Evolutionary conservation across 2,797 vertebrate genomes (phyloP), one percentile per base, ranked within the genome.

Genomic region (Microhierax caerulescens): DNA sequence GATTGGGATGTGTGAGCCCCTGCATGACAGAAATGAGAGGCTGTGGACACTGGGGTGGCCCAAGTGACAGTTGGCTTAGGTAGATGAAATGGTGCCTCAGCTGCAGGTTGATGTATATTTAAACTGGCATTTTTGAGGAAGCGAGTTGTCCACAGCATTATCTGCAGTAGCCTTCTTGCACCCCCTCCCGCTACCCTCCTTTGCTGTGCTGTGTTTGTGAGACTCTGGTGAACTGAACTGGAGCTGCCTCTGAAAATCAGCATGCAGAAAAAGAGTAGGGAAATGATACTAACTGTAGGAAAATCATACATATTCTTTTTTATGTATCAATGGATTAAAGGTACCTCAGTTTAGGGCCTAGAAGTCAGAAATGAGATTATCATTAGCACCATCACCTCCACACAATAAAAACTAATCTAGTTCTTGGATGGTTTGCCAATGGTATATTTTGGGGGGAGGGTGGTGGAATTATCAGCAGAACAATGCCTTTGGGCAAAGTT

Each of bases 401-500:
- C n/a, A 47, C 5, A 57, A 23, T 18, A 57, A 19, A 88, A 57
- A 10, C 2, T 47, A 63, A 30, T n/a, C 8, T 18, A 39, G 20
- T 56, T 75, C 27, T 88, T 72, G 59, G 30, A 51, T 60, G 17
- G 50, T 74, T 61, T 51, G 19, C 43, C 84, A n/a, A 3, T 60
- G 17, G 7, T 36, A 8, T 8, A 65, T 39, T 76, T 37, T 9
- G 3, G 1, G 4, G 7, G 3, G 7, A 10, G 6, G 5, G 10
- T 2, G 22, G 16, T 25, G 5, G 13, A 68, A 63, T 56, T 36
- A 68, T 20, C 37, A 85, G 24, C 22, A 82, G n/a, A 85, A 63
- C 19, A 34, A 4, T 2, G 19, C 11, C 17, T 63, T 60, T 72
- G 9, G 18, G 45, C 21, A 30, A 84, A 54, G 17, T 13, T 15